A percentile compares a stretch with the other conserved stretches of the same genome.
Conservation (phyloP, 2,888 invertebrate species). For the Cosmia trapezina region DNA sequence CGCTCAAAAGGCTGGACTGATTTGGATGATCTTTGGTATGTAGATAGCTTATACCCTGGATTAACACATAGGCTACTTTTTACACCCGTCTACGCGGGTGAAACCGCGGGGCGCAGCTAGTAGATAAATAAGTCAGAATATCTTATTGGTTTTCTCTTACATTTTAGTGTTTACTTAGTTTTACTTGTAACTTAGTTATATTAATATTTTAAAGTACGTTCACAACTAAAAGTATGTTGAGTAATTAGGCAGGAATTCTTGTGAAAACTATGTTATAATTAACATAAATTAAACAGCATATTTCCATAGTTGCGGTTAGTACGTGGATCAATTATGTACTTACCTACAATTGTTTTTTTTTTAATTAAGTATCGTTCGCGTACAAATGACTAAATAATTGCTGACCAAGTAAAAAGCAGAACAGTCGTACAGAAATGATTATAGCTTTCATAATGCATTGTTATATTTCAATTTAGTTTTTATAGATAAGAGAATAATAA, state of each 20-base stretch:
- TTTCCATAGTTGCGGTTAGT: conserved; percentile 18
- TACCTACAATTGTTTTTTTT: conserved; percentile 4
- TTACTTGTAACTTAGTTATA: neutral
- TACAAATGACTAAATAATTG: conserved; percentile 53
- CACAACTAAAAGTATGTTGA: neutral
- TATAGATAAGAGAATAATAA: conserved; percentile 3
- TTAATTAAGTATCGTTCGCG: conserved; percentile 16
- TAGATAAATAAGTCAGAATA: neutral
- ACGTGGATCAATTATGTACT: conserved; percentile 4
- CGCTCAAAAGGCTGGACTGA: too few species aligned
- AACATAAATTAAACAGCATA: neutral
- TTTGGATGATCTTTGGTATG: too few species aligned
- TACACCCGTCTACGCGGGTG: too few species aligned
- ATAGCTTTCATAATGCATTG: conserved; percentile 9
- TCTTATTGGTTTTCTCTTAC: neutral
- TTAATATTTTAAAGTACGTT: neutral
- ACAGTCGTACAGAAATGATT: conserved; percentile 4
- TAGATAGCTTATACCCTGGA: too few species aligned
- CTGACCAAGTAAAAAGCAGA: conserved; percentile 1
- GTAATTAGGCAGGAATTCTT: conserved; percentile 5
- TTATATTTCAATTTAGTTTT: conserved; percentile 36
- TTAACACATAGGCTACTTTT: too few species aligned
- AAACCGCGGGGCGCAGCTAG: too few species aligned
- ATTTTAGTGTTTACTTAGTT: too few species aligned
- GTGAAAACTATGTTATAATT: conserved; percentile 1